Evolutionary conservation across 2,797 vertebrate species (phyloP), one percentile per base, ranked within the genome.

Genomic region (Ambastaia sidthimunki): DNA sequence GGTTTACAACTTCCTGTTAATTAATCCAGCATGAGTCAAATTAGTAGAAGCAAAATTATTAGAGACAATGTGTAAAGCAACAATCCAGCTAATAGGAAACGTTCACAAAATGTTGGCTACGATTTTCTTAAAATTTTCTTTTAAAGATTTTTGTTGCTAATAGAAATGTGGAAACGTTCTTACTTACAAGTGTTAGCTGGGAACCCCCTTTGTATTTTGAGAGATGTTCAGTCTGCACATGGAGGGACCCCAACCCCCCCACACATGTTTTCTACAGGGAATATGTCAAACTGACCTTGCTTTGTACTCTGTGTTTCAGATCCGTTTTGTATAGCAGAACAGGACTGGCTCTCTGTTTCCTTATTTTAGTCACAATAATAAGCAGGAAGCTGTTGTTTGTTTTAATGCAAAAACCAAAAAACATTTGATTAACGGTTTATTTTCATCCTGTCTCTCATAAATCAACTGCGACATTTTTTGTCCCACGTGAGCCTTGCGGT

Each of bases 401-500:
- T 18, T 74, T 21, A 74, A 21, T 48, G 52, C 2, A 57, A 83
- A 78, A 50, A 62, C 31, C 1, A 41, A 59, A 18, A 12, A 11
- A 28, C 28, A 75, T 80, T 59, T 68, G 80, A 76, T 74, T 81
- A 63, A 74, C 80, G 52, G 74, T 82, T 82, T 82, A 81, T 78
- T 73, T 37, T 74, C 11, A 19, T 44, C 54, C 59, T 85, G 71
- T 80, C 62, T 80, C 82, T 85, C 79, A 71, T 47, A 48, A 16
- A 13, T 19, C 89, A 11, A 16, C 47, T 67, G 48, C 28, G 71
- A 21, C 11, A 12, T 54, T 63, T 63, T 73, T 52, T 63, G 34
- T 71, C 72, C 15, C 72, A 79, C 11, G 66, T 37, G 81, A 82
- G 86, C 54, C 67, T 66, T 71, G 85, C 84, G 83, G 82, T 82